These are phyloP conservation scores for Ypsolopha scabrella DNA, from an alignment of 2,888 invertebrate species.

Conservation along the genomic window DNA sequence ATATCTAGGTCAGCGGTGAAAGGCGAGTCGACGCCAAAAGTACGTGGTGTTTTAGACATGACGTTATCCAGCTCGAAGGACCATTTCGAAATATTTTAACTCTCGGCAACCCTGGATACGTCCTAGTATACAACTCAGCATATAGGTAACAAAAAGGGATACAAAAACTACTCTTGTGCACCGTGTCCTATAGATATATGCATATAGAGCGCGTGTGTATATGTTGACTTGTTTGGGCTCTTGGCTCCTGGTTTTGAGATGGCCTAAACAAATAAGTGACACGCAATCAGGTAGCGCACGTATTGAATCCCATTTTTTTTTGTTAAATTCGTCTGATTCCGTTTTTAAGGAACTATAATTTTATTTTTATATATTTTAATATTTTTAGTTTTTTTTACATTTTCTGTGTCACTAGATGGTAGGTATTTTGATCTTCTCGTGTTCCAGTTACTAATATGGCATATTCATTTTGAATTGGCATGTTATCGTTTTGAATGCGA, in stretches of 20 bases:
- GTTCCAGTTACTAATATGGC: no score
- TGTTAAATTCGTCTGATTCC: conserved; percentile 43
- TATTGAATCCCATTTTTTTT: conserved; percentile 45
- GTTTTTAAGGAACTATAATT: no score
- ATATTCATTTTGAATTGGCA: no score
- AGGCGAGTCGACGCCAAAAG: conserved; percentile 36
- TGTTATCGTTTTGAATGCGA: no score
- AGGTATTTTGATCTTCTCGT: no score
- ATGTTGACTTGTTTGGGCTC: conserved; percentile 30
- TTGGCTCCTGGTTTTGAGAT: conserved; percentile 65
- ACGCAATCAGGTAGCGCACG: conserved; percentile 49
- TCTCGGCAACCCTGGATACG: conserved; percentile 36
- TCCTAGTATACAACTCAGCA: conserved; percentile 51
- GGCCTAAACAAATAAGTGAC: conserved; percentile 68
- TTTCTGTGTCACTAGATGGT: no score
- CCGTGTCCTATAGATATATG: conserved; percentile 29
- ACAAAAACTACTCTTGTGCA: conserved; percentile 51
- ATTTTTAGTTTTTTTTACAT: no score
- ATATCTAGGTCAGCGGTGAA: conserved; percentile 66
- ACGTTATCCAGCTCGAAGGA: neutral
- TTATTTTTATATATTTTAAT: no score
- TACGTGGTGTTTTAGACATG: neutral
- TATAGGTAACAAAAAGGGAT: conserved; percentile 38
- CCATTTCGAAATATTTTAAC: no score
- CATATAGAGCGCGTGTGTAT: conserved; percentile 17